Conservation (phyloP, 2,113 vertebrate species). For the Tringa solitaria region DNA sequence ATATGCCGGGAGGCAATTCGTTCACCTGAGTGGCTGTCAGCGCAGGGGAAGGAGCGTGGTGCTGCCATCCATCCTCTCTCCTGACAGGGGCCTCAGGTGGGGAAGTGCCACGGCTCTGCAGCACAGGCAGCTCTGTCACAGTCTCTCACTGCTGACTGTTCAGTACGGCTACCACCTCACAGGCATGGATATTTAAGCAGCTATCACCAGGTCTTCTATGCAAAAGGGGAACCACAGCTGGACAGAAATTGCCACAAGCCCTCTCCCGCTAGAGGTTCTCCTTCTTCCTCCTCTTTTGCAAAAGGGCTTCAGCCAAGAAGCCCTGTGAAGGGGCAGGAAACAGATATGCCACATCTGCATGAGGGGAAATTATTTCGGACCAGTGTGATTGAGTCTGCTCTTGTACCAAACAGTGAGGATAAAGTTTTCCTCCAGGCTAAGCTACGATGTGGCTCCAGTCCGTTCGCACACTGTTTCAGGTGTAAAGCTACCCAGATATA, state of each 20-base stretch:
- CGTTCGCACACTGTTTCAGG: not conserved
- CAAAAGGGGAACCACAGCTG: not conserved
- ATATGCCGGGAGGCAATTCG: not conserved
- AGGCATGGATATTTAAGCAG: not conserved
- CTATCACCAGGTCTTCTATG: not conserved
- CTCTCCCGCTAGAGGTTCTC: not conserved
- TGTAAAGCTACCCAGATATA: not conserved
- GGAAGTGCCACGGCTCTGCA: not conserved
- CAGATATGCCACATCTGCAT: rapidly evolving
- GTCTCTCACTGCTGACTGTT: not conserved
- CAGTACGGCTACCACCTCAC: not conserved
- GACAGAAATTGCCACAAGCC: not conserved
- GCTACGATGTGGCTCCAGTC: not conserved
- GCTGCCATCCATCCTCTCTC: not conserved
- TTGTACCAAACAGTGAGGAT: not conserved
- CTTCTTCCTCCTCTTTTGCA: not conserved
- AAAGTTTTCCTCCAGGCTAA: not conserved
- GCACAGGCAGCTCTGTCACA: not conserved
- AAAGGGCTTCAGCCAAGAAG: not conserved
- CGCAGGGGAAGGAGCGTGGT: not conserved
- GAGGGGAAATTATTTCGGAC: not conserved
- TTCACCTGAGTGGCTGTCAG: not conserved
- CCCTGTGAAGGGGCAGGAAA: not conserved
- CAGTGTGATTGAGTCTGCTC: not conserved
- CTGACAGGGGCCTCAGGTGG: not conserved